Evolutionary conservation across 2,797 vertebrate species (phyloP).

Genomic region (Schizothorax lantsangensis): DNA sequence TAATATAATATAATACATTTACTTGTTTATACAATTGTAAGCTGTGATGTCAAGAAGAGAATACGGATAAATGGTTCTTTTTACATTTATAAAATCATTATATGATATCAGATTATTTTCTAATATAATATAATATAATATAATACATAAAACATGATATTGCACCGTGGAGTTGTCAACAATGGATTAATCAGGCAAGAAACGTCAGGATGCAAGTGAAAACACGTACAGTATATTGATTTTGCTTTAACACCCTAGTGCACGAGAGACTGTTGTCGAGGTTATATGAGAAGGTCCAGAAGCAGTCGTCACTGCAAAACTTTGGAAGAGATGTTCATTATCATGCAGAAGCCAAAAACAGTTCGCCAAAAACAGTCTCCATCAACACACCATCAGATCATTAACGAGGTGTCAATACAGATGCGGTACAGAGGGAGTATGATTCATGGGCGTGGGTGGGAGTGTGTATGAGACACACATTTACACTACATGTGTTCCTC

Average conservation of each 20-base stretch:
- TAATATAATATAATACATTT: not conserved
- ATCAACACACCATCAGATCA: not conserved
- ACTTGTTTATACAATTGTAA: not conserved
- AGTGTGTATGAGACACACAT: not conserved
- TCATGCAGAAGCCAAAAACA: not conserved
- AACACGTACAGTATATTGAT: not conserved
- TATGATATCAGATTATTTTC: not conserved
- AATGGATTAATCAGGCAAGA: not conserved
- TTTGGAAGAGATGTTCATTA: conserved; percentile 3
- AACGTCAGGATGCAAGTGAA: not conserved
- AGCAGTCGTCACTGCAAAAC: not conserved
- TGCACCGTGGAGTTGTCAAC: not conserved
- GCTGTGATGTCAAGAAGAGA: not conserved
- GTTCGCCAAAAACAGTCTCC: not conserved
- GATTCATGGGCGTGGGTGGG: not conserved
- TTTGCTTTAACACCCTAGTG: not conserved
- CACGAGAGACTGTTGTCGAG: not conserved
- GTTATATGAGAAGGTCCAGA: conserved; percentile 12
- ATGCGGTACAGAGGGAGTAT: not conserved
- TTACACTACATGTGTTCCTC: not conserved
- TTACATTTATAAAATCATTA: not conserved
- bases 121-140: too few species aligned
- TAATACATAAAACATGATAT: not conserved
- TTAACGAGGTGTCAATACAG: conserved; percentile 9
- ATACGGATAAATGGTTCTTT: not conserved